Percentiles rank a stretch among this genome's conserved stretches.
These are phyloP conservation scores for Tauraco erythrolophus DNA, from an alignment of 2,113 vertebrate species.

Conservation along the genomic window DNA sequence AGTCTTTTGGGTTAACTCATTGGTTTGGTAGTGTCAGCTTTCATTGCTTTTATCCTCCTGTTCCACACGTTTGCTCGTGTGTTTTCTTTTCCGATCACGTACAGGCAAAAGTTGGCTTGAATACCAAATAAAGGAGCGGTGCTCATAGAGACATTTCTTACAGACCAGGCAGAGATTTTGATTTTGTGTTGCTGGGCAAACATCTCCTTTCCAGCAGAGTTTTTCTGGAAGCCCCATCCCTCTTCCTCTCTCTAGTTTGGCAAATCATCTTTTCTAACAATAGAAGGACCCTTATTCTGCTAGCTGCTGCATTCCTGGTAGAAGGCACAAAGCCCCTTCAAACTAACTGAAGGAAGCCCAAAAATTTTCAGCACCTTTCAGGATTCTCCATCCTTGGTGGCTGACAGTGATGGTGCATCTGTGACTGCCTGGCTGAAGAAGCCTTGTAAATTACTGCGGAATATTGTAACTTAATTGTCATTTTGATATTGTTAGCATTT, in stretches of 20 bases:
- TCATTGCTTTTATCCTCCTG: constrained; percentile 9
- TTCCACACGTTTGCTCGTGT: constrained; percentile 46
- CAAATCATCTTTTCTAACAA: background rate
- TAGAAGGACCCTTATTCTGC: background rate
- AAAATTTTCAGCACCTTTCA: background rate
- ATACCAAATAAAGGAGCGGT: constrained; percentile 27
- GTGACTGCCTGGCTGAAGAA: background rate
- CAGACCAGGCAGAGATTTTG: constrained; percentile 11
- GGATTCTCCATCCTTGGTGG: background rate
- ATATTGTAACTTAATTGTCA: background rate
- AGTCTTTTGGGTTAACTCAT: background rate
- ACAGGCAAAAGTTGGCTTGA: constrained; percentile 18
- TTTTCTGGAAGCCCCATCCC: background rate
- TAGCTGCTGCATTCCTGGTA: background rate
- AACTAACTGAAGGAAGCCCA: background rate
- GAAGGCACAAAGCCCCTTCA: background rate
- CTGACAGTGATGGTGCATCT: background rate
- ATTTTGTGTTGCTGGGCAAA: constrained; percentile 30
- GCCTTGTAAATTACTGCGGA: background rate
- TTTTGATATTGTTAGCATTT: background rate
- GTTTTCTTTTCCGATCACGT: constrained; percentile 52
- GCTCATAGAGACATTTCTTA: constrained; percentile 13
- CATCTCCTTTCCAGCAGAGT: background rate
- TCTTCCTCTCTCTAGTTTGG: background rate
- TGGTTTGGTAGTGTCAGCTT: background rate